Percentiles rank a stretch among this genome's conserved stretches.
phyloP scores from a whole-genome alignment of 2,113 vertebrate genomes.

The Cephalophus harveyi region DNA sequence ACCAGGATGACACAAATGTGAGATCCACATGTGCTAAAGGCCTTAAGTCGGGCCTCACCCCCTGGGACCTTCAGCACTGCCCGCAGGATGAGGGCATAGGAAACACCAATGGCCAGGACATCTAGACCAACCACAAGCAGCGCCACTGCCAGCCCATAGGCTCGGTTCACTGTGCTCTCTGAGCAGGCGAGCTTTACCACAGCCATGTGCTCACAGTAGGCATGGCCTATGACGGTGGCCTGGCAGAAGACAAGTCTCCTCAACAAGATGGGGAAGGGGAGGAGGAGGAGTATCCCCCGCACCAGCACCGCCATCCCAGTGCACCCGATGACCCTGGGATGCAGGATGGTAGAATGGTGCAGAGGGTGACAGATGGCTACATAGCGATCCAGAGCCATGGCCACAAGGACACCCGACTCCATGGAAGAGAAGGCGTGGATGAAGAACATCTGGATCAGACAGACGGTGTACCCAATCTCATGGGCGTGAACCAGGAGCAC shows the following conservation, averaged over 20 bases:
- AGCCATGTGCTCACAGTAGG: constrained; percentile 70
- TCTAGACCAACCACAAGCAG: constrained; percentile 63
- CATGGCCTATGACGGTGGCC: constrained; percentile 18
- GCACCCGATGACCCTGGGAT: not conserved
- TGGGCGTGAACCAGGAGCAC: constrained; percentile 53
- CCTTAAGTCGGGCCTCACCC: constrained; percentile 43
- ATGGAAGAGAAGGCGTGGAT: not conserved
- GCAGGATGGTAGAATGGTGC: constrained; percentile 52
- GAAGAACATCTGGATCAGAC: not conserved
- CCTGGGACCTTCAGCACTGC: constrained; percentile 56
- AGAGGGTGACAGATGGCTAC: constrained; percentile 66
- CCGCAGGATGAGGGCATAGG: constrained; percentile 59
- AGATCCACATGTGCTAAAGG: constrained; percentile 64
- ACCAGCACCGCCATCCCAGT: constrained; percentile 42
- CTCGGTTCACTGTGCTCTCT: constrained; percentile 49
- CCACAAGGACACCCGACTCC: not conserved
- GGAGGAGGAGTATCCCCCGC: constrained; percentile 46
- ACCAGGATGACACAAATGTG: constrained; percentile 68
- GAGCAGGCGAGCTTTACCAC: constrained; percentile 68
- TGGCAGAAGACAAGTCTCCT: constrained; percentile 54
- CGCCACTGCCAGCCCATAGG: constrained; percentile 65
- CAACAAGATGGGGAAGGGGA: constrained; percentile 59
- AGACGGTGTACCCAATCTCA: constrained; percentile 45
- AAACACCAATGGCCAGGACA: constrained; percentile 54
- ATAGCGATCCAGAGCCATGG: constrained; percentile 48